These are phyloP conservation scores for Cheiracanthium punctorium DNA, from an alignment of 2,888 invertebrate species.

Conservation along the genomic window DNA sequence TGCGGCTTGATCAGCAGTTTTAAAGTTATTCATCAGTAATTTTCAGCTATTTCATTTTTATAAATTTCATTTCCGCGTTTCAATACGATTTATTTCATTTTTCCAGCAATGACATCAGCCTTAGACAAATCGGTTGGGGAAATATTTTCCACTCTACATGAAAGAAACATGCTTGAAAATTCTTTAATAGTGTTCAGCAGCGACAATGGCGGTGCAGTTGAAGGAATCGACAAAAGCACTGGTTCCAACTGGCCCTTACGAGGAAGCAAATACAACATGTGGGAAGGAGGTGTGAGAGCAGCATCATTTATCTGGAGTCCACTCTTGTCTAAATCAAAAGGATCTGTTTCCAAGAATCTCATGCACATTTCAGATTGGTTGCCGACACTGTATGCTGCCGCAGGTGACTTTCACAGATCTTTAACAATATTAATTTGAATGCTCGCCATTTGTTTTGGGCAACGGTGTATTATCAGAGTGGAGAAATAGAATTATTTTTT, in stretches of 20 bases:
- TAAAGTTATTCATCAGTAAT: too few species aligned
- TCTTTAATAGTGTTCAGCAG: slow-evolving; percentile 90
- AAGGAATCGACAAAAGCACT: slow-evolving; percentile 78
- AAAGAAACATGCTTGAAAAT: slow-evolving; percentile 84
- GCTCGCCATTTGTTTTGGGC: too few species aligned
- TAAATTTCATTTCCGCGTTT: too few species aligned
- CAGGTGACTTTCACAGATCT: slow-evolving; percentile 73
- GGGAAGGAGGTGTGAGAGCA: slow-evolving; percentile 94
- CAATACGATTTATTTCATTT: too few species aligned
- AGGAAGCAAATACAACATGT: slow-evolving; percentile 81
- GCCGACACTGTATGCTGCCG: slow-evolving; percentile 76
- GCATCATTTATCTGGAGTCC: slow-evolving; percentile 88
- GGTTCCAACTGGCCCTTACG: slow-evolving; percentile 81
- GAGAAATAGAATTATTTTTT: too few species aligned
- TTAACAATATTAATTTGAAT: neutral
- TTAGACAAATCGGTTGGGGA: slow-evolving; percentile 90
- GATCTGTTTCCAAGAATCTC: slow-evolving; percentile 74
- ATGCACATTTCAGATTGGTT: slow-evolving; percentile 77
- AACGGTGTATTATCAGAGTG: too few species aligned
- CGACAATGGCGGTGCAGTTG: slow-evolving; percentile 88
- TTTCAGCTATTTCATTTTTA: too few species aligned
- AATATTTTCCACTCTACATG: slow-evolving; percentile 83
- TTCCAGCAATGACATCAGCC: slow-evolving; percentile 86
- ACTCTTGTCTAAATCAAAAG: slow-evolving; percentile 77
- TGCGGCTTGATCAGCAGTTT: too few species aligned